Conservation (phyloP, 2,113 vertebrate species). For the Pristiophorus japonicus region DNA sequence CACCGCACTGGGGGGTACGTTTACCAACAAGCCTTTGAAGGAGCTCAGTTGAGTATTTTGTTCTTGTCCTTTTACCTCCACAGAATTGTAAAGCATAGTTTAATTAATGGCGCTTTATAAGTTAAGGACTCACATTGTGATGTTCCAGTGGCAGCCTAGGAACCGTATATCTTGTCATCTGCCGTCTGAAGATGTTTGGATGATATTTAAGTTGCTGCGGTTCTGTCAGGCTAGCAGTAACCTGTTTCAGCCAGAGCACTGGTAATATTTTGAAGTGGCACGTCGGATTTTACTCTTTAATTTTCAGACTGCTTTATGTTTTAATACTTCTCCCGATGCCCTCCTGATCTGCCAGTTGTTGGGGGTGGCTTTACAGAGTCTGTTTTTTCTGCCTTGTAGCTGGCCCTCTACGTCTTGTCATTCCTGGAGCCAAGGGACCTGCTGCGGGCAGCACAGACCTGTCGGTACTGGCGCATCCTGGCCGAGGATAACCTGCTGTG, state of each 20-base stretch:
- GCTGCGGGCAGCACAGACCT: constrained; percentile 48
- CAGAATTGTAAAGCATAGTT: background rate
- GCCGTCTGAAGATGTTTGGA: background rate
- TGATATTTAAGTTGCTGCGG: background rate
- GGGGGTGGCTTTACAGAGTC: background rate
- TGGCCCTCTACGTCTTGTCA: constrained; percentile 48
- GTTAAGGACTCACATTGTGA: background rate
- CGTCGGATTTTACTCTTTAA: background rate
- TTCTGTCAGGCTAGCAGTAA: background rate
- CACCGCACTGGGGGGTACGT: background rate
- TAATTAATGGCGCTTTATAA: background rate
- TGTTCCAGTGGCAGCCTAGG: background rate
- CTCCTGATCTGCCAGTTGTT: background rate
- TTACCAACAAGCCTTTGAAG: background rate
- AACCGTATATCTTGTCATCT: background rate
- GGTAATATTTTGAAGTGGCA: background rate
- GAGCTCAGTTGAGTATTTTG: background rate
- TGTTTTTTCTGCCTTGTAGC: background rate
- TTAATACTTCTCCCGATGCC: background rate
- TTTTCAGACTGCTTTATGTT: background rate
- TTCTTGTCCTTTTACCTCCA: background rate
- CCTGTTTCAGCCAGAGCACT: background rate
- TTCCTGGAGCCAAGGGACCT: constrained; percentile 51
- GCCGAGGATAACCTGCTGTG: constrained; percentile 51
- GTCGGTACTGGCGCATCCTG: constrained; percentile 53